A percentile compares a stretch with the other conserved stretches of the same genome.
Conservation (phyloP, 2,113 vertebrate species). For the Neolamprologus longior region DNA sequence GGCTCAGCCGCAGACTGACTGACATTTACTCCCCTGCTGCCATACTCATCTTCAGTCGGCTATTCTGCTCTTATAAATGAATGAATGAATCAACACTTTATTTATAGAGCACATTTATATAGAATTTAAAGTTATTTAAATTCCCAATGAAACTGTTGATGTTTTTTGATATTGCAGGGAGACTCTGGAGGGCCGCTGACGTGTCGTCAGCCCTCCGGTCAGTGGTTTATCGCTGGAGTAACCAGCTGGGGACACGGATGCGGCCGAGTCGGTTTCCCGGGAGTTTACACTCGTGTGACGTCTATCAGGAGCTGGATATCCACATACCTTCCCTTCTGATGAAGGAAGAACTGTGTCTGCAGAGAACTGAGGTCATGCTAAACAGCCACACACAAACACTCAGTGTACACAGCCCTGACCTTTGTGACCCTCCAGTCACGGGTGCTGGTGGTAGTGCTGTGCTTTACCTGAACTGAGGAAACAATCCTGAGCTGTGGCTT, state of each 20-base stretch:
- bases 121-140: not conserved
- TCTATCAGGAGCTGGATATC: slow-evolving; percentile 84
- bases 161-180: slow-evolving; percentile 68
- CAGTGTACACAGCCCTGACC: slow-evolving; percentile 9
- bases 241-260: slow-evolving; percentile 97
- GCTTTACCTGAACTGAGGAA: slow-evolving; percentile 16
- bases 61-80: not conserved
- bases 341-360: not conserved
- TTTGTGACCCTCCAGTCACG: slow-evolving; percentile 2
- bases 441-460: slow-evolving; percentile 43
- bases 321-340: slow-evolving; percentile 76
- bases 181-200: slow-evolving; percentile 90
- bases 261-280: slow-evolving; percentile 80
- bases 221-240: slow-evolving; percentile 92
- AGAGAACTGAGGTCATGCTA: slow-evolving; percentile 6
- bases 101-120: not conserved
- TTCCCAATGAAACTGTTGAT: not conserved
- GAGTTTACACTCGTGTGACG: slow-evolving; percentile 86
- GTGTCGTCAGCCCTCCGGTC: slow-evolving; percentile 80
- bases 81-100: not conserved
- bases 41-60: not conserved
- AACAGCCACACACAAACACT: not conserved
- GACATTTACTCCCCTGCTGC: slow-evolving; percentile 6
- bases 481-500: not conserved
- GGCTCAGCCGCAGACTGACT: slow-evolving; percentile 9